Evolutionary conservation across 2,113 vertebrate species (phyloP).

Genomic region (Nothoprocta pentlandii): DNA sequence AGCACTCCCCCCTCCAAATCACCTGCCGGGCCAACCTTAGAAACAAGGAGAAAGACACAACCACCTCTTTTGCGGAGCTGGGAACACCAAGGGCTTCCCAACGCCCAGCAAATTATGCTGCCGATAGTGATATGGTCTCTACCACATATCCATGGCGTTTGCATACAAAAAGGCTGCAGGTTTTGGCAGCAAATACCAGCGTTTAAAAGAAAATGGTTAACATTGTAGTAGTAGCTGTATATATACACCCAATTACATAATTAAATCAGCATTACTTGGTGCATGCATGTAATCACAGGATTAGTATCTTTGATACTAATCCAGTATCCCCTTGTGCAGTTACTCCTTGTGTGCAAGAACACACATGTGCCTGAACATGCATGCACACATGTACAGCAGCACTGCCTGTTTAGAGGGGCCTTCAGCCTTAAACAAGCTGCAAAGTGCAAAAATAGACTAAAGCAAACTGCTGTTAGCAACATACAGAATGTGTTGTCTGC

Average conservation of each 20-base stretch:
- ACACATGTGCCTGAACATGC: accelerated
- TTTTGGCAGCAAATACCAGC: not conserved
- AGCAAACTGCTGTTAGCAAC: not conserved
- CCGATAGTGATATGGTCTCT: not conserved
- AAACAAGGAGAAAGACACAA: not conserved
- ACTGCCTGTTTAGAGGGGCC: not conserved
- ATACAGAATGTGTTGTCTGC: not conserved
- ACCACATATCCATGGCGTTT: not conserved
- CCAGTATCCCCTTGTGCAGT: not conserved
- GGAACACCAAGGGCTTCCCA: not conserved
- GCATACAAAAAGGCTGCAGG: not conserved
- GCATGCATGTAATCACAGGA: not conserved
- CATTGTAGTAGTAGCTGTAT: not conserved
- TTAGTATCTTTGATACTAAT: not conserved
- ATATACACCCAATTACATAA: not conserved
- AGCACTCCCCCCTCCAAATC: not conserved
- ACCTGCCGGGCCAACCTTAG: not conserved
- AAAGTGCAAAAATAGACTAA: not conserved
- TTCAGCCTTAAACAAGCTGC: not conserved
- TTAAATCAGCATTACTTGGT: not conserved
- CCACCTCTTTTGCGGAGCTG: not conserved
- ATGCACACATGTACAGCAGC: accelerated
- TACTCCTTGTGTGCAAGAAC: not conserved
- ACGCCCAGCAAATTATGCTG: not conserved
- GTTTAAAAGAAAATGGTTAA: not conserved